Evolutionary conservation across 2,113 vertebrate species (phyloP).

Genomic region (Malaclemys terrapin): DNA sequence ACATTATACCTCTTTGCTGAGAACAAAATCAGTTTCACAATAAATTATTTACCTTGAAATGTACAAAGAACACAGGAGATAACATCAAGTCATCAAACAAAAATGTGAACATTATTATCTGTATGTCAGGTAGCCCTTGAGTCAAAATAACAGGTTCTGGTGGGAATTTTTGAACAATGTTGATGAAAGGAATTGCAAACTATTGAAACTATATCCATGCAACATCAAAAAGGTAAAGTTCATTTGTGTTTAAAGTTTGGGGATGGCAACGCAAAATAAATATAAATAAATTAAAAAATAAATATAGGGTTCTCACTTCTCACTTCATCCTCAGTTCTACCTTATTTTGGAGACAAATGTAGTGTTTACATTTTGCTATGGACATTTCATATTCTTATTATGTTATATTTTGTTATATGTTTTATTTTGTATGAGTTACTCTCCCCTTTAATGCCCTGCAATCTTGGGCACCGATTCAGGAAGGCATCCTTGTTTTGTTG

Average conservation of each 20-base stretch:
- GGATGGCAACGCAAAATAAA: neutral
- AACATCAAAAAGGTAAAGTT: neutral
- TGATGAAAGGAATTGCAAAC: neutral
- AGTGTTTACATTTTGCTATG: accelerated
- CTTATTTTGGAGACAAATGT: neutral
- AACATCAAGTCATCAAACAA: constrained; percentile 11
- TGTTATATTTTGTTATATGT: accelerated
- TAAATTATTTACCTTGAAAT: neutral
- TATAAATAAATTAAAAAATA: neutral
- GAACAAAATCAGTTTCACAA: neutral
- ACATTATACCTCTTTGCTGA: neutral
- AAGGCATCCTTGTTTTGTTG: too few species aligned
- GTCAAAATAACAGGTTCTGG: constrained; percentile 38
- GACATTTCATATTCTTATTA: neutral
- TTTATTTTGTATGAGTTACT: neutral
- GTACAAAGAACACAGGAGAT: neutral
- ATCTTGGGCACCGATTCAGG: neutral
- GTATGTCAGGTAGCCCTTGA: constrained; percentile 6
- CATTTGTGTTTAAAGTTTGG: neutral
- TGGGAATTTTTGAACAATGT: neutral
- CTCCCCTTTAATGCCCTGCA: neutral
- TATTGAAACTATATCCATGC: neutral
- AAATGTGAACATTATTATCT: constrained; percentile 13
- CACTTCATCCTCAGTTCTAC: neutral
- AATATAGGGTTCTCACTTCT: neutral